Percentiles rank a stretch among this genome's conserved stretches.
These are phyloP conservation scores for Lordiphosa collinella DNA, from an alignment of 1,140 invertebrate species.

Conservation along the genomic window DNA sequence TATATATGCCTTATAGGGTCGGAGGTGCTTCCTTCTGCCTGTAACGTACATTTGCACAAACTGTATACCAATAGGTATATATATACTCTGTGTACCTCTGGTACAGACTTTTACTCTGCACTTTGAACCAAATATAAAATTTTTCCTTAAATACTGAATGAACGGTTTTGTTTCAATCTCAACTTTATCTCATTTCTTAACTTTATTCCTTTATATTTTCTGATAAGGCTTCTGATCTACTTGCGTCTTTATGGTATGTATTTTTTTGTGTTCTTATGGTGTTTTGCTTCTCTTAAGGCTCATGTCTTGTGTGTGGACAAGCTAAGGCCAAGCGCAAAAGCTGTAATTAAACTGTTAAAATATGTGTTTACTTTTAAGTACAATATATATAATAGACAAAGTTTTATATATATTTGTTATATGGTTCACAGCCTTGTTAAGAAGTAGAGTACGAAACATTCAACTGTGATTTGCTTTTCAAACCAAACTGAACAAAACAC, in stretches of 20 bases:
- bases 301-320: constrained; percentile 24
- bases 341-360: constrained; percentile 50
- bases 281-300: constrained; percentile 1
- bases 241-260: constrained; percentile 15
- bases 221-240: constrained; percentile 1
- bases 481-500: constrained; percentile 22
- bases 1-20: too few species aligned
- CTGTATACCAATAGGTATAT: too few species aligned
- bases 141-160: too few species aligned
- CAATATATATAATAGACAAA: constrained; percentile 13
- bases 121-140: too few species aligned
- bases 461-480: constrained; percentile 70
- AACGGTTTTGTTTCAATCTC: too few species aligned
- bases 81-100: too few species aligned
- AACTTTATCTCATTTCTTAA: too few species aligned
- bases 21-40: too few species aligned
- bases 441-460: constrained; percentile 51
- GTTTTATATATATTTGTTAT: constrained; percentile 22
- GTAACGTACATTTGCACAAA: too few species aligned
- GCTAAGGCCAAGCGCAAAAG: constrained; percentile 58
- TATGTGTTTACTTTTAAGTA: constrained; percentile 15
- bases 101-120: too few species aligned
- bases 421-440: constrained; percentile 31
- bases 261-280: constrained; percentile 27
- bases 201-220: too few species aligned